Evolutionary conservation across 1,140 invertebrate genomes (phyloP), one percentile per base, ranked within the genome.

Genomic region (Drosophila nannoptera): DNA sequence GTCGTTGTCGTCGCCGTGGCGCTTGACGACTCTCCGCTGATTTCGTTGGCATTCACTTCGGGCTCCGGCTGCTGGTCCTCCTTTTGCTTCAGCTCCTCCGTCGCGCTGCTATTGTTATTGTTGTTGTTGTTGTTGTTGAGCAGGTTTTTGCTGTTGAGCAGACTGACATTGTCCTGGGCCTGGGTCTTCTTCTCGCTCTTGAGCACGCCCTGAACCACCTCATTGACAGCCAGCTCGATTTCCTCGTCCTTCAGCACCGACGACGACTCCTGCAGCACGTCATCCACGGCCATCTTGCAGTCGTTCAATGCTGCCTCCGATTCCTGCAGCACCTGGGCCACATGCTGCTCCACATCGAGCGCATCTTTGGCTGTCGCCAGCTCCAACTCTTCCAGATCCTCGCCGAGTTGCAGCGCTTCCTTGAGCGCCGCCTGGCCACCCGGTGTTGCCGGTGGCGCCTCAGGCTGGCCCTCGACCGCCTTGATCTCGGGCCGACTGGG

Each of bases 291-390:
- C 64, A 87, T 55, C 64, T 89, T 89, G 67, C 90, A 90, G 33
- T 91, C 84, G 36, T 91, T 88, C 9, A 93, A 63, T 4, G 92
- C 89, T 71, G 92, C 92, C 55, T 93, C 93, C 7, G 90, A 92
- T 66, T 91, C 91, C 14, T 91, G 88, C 7, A 92, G 78, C 56
- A 92, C 92, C 59, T 93, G 91, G 58, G 91, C 90, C 61, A 93
- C 91, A 69, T 93, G 92, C 46, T 92, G 91, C 69, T 92, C 90
- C 7, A 92, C 91, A 61, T 87, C 82, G 12, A 78, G 56, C 4
- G 76, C 60, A 56, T 83, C 71, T 71, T 88, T 88, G 56, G 68
- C 74, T 0, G 73, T 86, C 40, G 75, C 88, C 40, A 88, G 31
- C 32, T 90, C 90, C 29, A 91, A 89, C 69, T 93, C 92, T 65